Conservation (phyloP, 2,113 vertebrate genomes). For the Phalacrocorax brasilianus region DNA sequence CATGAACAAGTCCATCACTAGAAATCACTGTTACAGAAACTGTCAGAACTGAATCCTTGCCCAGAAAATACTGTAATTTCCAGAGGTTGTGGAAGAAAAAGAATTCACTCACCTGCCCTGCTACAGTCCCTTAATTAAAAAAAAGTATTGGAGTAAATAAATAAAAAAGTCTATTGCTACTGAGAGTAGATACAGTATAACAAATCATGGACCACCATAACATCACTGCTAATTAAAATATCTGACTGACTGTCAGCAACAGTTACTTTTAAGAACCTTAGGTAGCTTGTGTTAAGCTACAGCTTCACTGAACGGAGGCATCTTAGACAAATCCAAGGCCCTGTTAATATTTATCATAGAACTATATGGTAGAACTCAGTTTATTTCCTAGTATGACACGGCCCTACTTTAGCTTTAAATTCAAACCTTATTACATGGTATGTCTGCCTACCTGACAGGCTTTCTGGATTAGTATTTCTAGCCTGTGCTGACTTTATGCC, state of each 20-base stretch:
- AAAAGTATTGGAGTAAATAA: not conserved
- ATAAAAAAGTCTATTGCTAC: not conserved
- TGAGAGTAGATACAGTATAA: not conserved
- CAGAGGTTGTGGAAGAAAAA: not conserved
- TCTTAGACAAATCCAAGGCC: not conserved
- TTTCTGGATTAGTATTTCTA: conserved; percentile 4
- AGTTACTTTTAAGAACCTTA: not conserved
- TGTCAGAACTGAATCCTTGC: not conserved
- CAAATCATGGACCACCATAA: not conserved
- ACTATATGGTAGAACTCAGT: not conserved
- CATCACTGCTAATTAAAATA: not conserved
- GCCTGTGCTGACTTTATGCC: not conserved
- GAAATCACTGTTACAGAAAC: not conserved
- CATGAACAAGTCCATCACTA: not conserved
- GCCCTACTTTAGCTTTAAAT: not conserved
- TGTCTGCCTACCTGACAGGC: not conserved
- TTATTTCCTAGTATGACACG: not conserved
- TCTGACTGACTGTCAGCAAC: not conserved
- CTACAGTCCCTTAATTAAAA: not conserved
- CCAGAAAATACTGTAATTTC: not conserved
- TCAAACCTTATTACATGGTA: not conserved
- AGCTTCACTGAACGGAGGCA: not conserved
- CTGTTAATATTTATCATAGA: not conserved
- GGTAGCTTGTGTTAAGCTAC: not conserved
- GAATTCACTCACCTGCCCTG: not conserved